Base-by-base conservation (phyloP, 1,140 invertebrate species). In the Cecropterus lyciades region DNA sequence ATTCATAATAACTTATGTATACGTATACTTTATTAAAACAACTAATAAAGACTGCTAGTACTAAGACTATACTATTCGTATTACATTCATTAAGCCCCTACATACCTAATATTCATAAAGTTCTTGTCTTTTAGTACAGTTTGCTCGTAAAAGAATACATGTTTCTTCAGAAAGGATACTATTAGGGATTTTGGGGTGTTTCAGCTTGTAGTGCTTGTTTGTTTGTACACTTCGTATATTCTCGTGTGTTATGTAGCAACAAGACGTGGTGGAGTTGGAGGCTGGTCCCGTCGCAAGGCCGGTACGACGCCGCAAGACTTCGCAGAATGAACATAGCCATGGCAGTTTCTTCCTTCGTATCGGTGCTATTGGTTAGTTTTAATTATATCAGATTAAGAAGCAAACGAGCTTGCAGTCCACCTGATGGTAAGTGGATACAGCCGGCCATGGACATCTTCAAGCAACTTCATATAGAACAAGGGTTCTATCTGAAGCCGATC, bases 311-410 rank as follows among this genome's bases (percentile, higher is more conserved):
- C 94, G 97, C 69, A 98, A 98, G 92, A 98, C 97, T 30, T 97
- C 97, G 1, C 97, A 99, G 82, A 98, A 97, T 84, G 97, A 98
- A 81, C 96, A 96, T 70, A 98, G 97, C 75, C 97, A 98, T 84
- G 98, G 98, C 65, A 99, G 98, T 79, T 98, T 99, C 89, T 99
- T 99, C 90, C 94, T 99, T 3, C 94, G 98, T 75, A 97, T 99
- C 75, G 98, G 98, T 69, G 97, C 98, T 66, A 98, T 99, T 76
- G 98, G 98, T 99, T 86, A 81, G 72, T 62, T 46, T 60, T 24
- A 37, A 43, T 9, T 46, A 43, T 45, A 5, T n/a, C n/a, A n/a
- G n/a, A n/a, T n/a, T n/a, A n/a, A n/a, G n/a, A n/a, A n/a, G n/a
- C n/a, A n/a, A n/a, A n/a, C n/a, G n/a, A n/a, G n/a, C n/a, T n/a